Percentiles rank a stretch among this genome's conserved stretches.
These are phyloP conservation scores for Apis dorsata DNA, from an alignment of 1,140 invertebrate genomes.

Conservation along the genomic window DNA sequence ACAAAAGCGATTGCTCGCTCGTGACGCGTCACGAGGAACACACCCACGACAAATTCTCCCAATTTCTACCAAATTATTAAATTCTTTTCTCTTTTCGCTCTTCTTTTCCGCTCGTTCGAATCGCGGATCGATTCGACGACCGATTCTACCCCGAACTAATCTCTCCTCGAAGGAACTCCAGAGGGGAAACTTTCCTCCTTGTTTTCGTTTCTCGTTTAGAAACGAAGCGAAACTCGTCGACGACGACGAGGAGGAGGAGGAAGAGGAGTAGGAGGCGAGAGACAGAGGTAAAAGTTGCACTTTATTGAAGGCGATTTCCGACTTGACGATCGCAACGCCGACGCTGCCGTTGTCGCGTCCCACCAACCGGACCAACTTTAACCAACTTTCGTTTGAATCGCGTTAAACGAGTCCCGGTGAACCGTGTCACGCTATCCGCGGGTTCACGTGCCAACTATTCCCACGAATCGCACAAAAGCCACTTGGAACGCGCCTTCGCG, in stretches of 20 bases:
- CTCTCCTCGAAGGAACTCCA: not conserved
- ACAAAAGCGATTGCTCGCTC: slow-evolving; percentile 54
- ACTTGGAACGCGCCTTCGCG: slow-evolving; percentile 36
- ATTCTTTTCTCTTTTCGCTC: too few species aligned
- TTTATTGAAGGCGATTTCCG: slow-evolving; percentile 13
- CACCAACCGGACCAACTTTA: slow-evolving; percentile 53
- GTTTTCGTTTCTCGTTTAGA: slow-evolving; percentile 8
- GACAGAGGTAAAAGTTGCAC: slow-evolving; percentile 16
- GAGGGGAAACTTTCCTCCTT: not conserved
- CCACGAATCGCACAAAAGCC: slow-evolving; percentile 59
- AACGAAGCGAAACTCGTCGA: slow-evolving; percentile 19
- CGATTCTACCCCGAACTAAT: not conserved
- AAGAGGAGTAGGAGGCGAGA: not conserved
- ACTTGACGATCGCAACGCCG: slow-evolving; percentile 10
- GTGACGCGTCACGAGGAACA: not conserved
- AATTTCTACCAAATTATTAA: not conserved
- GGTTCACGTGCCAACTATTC: slow-evolving; percentile 44
- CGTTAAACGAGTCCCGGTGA: slow-evolving; percentile 61
- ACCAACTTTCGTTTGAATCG: slow-evolving; percentile 63
- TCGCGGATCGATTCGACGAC: not conserved
- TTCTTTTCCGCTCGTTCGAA: not conserved
- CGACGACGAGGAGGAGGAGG: not conserved
- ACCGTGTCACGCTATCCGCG: slow-evolving; percentile 59
- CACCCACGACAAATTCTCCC: not conserved
- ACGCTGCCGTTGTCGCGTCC: slow-evolving; percentile 35